Percentiles rank a stretch among this genome's conserved stretches.
Evolutionary conservation across 1,140 invertebrate species (phyloP).

Genomic region (Rhysida immarginata): DNA sequence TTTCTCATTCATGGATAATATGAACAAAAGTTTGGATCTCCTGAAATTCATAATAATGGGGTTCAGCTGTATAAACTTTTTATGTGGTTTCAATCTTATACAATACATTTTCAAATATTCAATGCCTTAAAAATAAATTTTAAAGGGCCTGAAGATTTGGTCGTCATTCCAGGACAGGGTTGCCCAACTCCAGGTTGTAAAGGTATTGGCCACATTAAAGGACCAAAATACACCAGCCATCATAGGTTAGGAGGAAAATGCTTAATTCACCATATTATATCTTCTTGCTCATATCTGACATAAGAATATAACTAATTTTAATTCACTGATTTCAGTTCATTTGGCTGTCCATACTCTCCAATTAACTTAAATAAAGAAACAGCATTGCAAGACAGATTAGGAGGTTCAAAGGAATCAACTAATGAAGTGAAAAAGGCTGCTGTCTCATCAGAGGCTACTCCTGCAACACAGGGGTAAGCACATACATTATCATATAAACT

Average conservation of each 20-base stretch:
- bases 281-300: not conserved
- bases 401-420: constrained; percentile 13
- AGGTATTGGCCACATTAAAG: constrained; percentile 59
- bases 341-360: constrained; percentile 68
- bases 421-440: not conserved
- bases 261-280: not conserved
- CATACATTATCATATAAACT: no score
- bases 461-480: no score
- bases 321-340: constrained; percentile 32
- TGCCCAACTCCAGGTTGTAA: constrained; percentile 62
- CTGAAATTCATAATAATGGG: no score
- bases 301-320: not conserved
- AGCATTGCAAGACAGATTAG: constrained; percentile 26
- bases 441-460: no score
- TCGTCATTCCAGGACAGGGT: constrained; percentile 28
- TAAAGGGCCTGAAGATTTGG: constrained; percentile 45
- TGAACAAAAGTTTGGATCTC: no score
- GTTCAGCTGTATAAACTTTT: no score
- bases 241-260: constrained; percentile 29
- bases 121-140: no score
- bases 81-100: no score
- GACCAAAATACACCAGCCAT: constrained; percentile 58
- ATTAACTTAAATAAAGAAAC: constrained; percentile 47
- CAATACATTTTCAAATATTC: no score
- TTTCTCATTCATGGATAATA: no score